A percentile compares a stretch with the other conserved stretches of the same genome.
phyloP scores from a whole-genome alignment of 2,797 vertebrate genomes.

The Chrosomus eos region DNA sequence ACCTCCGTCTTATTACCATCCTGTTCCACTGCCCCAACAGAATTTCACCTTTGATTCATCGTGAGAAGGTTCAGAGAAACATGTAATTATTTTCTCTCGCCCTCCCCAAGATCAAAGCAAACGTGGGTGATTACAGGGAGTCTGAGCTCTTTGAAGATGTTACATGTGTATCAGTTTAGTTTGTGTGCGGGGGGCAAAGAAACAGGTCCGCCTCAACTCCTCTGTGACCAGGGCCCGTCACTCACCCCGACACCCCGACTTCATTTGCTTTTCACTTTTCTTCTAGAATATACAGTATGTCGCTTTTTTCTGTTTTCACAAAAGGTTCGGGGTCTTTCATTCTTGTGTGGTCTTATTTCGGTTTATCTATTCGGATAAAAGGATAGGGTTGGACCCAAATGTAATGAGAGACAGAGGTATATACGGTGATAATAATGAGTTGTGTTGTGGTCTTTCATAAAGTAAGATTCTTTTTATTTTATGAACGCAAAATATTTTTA shows the following conservation, averaged over 20 bases:
- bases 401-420: constrained; percentile 68
- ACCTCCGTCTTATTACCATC: constrained; percentile 76
- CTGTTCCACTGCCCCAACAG: constrained; percentile 73
- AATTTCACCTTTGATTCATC: constrained; percentile 77
- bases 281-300: constrained; percentile 16
- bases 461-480: background rate
- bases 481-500: background rate
- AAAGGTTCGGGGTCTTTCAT: background rate
- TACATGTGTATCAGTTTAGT: constrained; percentile 69
- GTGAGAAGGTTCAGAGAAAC: constrained; percentile 76
- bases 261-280: constrained; percentile 24
- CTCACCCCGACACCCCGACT: constrained; percentile 24
- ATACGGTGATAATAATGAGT: constrained; percentile 34
- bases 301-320: background rate
- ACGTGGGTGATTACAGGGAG: constrained; percentile 74
- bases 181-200: constrained; percentile 67
- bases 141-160: constrained; percentile 76
- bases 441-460: constrained; percentile 33
- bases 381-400: constrained; percentile 68
- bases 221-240: constrained; percentile 29
- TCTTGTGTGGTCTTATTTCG: constrained; percentile 14
- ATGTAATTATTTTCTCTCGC: constrained; percentile 74
- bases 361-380: constrained; percentile 50
- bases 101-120: constrained; percentile 79
- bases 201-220: constrained; percentile 46